Evolutionary conservation across 2,113 vertebrate species (phyloP).

Genomic region (Atrichornis clamosus): DNA sequence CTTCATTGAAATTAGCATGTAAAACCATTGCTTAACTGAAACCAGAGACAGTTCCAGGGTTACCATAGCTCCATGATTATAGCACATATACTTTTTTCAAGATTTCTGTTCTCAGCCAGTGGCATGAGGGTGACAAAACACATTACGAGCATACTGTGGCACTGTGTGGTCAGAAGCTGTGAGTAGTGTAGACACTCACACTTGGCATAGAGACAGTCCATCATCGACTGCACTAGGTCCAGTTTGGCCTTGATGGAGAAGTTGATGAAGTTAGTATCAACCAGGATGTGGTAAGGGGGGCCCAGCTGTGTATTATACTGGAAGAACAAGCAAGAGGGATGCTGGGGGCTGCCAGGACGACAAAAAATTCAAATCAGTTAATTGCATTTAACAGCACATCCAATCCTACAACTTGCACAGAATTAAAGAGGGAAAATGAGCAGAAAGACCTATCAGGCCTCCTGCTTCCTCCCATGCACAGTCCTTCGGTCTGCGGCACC

Average conservation of each 20-base stretch:
- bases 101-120: not conserved
- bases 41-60: not conserved
- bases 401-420: not conserved
- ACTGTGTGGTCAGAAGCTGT: not conserved
- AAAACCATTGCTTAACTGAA: not conserved
- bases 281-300: conserved; percentile 92
- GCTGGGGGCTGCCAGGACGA: conserved; percentile 79
- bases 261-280: conserved; percentile 99
- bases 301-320: conserved; percentile 98
- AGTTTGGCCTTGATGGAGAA: conserved; percentile 98
- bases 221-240: conserved; percentile 97
- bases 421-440: not conserved
- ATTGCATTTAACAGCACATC: not conserved
- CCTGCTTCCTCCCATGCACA: not conserved
- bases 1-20: not conserved
- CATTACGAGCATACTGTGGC: rapidly evolving
- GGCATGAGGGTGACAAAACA: not conserved
- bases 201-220: conserved; percentile 98
- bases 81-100: not conserved
- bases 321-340: conserved; percentile 96
- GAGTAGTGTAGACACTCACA: conserved; percentile 76
- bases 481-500: no score
- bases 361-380: conserved; percentile 1
- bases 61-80: rapidly evolving
- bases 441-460: not conserved